Evolutionary conservation across 2,113 vertebrate genomes (phyloP).

Genomic region (Chroicocephalus ridibundus): DNA sequence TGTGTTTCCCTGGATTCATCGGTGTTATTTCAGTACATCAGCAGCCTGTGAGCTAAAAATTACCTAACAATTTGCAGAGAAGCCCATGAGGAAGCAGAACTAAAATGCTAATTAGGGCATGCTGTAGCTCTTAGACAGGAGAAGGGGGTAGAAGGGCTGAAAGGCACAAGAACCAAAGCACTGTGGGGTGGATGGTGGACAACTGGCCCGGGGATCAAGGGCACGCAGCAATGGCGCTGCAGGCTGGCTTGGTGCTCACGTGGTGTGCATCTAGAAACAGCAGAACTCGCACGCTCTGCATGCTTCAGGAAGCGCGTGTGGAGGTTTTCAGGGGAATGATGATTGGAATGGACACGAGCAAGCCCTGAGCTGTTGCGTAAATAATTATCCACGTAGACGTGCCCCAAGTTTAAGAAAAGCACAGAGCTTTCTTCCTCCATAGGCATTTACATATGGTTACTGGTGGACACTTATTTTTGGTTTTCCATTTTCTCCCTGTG

Average conservation of each 20-base stretch:
- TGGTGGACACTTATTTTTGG: not conserved
- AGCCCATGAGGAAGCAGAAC: not conserved
- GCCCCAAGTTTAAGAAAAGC: not conserved
- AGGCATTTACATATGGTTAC: not conserved
- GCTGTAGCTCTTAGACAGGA: not conserved
- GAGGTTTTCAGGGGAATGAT: not conserved
- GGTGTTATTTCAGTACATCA: not conserved
- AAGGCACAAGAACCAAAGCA: not conserved
- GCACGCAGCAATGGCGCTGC: accelerated
- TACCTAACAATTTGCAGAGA: not conserved
- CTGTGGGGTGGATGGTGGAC: not conserved
- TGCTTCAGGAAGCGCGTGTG: accelerated
- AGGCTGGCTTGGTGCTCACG: not conserved
- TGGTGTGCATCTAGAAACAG: not conserved
- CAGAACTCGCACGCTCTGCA: not conserved
- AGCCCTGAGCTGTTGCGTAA: not conserved
- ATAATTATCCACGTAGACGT: not conserved
- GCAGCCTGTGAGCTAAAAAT: not conserved
- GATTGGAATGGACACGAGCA: not conserved
- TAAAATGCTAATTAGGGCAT: not conserved
- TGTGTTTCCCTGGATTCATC: not conserved
- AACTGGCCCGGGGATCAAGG: accelerated
- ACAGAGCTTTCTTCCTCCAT: not conserved
- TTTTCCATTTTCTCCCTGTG: not conserved
- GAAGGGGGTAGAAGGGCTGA: not conserved